phyloP scores from a whole-genome alignment of 2,113 vertebrate genomes.

The Eptesicus fuscus region DNA sequence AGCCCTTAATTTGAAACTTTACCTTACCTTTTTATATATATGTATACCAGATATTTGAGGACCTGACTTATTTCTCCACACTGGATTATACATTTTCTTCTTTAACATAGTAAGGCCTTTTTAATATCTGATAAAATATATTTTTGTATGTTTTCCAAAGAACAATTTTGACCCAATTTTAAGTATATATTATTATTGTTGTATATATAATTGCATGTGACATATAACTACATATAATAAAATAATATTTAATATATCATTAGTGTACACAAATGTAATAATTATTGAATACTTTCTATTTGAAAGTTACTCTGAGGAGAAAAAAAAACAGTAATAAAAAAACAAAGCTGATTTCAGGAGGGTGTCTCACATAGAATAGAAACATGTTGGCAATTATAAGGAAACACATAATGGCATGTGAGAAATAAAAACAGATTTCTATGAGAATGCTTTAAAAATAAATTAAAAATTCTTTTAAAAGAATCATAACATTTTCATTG shows the following conservation, averaged over 20 bases:
- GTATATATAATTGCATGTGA: neutral
- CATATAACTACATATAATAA: neutral
- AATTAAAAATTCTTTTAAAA: neutral
- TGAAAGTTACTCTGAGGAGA: neutral
- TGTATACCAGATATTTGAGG: neutral
- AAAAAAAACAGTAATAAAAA: neutral
- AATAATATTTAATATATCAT: neutral
- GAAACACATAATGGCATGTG: neutral
- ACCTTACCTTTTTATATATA: neutral
- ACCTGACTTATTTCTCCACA: neutral
- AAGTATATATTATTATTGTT: neutral
- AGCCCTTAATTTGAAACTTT: neutral
- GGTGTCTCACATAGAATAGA: neutral
- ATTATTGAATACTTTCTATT: neutral
- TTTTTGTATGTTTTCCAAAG: neutral
- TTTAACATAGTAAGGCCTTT: neutral
- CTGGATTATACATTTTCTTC: neutral
- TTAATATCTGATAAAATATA: neutral
- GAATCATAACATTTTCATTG: neutral
- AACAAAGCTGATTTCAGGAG: neutral
- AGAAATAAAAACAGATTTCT: neutral
- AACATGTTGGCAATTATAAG: neutral
- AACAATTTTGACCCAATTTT: neutral
- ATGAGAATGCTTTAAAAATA: neutral
- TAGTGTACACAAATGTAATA: neutral